phyloP scores from a whole-genome alignment of 2,888 invertebrate species.

The Lamellibrachia columna region DNA sequence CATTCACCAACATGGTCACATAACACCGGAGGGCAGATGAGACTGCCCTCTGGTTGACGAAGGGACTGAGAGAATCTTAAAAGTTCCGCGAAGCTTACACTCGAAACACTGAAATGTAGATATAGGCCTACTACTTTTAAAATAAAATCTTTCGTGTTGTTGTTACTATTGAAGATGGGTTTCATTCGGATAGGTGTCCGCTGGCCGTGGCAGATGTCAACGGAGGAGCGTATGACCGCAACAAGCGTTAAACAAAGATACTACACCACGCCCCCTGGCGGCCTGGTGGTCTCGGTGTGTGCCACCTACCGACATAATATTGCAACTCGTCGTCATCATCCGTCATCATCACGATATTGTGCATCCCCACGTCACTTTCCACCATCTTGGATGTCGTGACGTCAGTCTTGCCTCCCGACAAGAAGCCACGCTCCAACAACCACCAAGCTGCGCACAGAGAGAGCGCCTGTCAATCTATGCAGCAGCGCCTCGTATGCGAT shows the following conservation, averaged over 20 bases:
- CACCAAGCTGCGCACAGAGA: not conserved
- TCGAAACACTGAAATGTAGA: too few relatives aligned
- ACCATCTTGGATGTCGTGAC: not conserved
- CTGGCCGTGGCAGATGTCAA: not conserved
- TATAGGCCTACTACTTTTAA: too few relatives aligned
- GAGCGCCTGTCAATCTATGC: not conserved
- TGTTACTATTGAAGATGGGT: not conserved
- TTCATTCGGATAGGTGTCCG: not conserved
- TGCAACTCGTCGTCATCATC: not conserved
- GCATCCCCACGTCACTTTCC: not conserved
- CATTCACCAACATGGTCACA: too few relatives aligned
- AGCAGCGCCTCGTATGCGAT: not conserved
- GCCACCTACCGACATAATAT: not conserved
- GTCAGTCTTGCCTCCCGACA: not conserved
- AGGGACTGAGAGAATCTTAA: too few relatives aligned
- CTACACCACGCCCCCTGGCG: not conserved
- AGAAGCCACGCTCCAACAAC: not conserved
- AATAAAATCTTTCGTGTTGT: too few relatives aligned
- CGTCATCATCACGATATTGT: not conserved
- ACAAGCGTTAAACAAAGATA: not conserved
- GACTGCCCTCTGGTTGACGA: too few relatives aligned
- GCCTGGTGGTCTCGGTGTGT: not conserved
- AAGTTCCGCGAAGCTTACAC: too few relatives aligned
- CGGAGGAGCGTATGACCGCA: not conserved
- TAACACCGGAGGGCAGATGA: too few relatives aligned